These are phyloP conservation scores for Embiotoca jacksoni DNA, from an alignment of 2,113 vertebrate species.

Conservation along the genomic window DNA sequence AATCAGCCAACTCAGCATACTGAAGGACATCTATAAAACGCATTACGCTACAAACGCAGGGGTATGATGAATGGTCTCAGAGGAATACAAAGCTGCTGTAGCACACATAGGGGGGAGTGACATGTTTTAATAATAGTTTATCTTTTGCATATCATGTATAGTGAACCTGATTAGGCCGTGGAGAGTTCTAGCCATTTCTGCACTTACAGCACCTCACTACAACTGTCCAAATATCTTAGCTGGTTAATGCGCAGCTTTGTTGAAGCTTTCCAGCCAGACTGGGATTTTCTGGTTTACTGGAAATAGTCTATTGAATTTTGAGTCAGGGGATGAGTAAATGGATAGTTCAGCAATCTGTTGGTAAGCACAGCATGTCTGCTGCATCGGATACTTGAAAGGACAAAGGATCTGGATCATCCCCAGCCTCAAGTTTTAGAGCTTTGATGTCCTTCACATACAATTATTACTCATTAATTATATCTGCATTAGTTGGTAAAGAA, in stretches of 20 bases:
- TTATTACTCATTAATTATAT: not conserved
- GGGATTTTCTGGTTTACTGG: conserved; percentile 18
- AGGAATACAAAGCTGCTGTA: conserved; percentile 58
- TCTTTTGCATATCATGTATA: conserved; percentile 54
- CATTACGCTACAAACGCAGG: conserved; percentile 67
- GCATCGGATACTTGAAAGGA: conserved; percentile 4
- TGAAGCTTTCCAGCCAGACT: conserved; percentile 11
- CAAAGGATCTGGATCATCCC: conserved; percentile 9
- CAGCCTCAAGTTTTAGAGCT: not conserved
- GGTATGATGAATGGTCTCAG: conserved; percentile 70
- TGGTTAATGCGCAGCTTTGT: conserved; percentile 31
- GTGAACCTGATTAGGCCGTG: conserved; percentile 51
- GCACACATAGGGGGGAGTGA: conserved; percentile 44
- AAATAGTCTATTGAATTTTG: conserved; percentile 40
- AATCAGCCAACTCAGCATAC: conserved; percentile 76
- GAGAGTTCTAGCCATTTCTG: conserved; percentile 14
- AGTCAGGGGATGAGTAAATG: conserved; percentile 24
- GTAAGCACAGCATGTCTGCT: conserved; percentile 16
- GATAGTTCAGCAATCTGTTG: conserved; percentile 23
- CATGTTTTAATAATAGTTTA: conserved; percentile 65
- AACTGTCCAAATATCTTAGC: conserved; percentile 6
- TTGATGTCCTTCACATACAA: not conserved
- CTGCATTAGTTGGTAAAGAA: not conserved
- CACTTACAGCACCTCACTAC: conserved; percentile 8
- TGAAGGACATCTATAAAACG: conserved; percentile 80